These are phyloP conservation scores for Synergus umbraculus DNA, from an alignment of 2,888 invertebrate species.

Conservation along the genomic window DNA sequence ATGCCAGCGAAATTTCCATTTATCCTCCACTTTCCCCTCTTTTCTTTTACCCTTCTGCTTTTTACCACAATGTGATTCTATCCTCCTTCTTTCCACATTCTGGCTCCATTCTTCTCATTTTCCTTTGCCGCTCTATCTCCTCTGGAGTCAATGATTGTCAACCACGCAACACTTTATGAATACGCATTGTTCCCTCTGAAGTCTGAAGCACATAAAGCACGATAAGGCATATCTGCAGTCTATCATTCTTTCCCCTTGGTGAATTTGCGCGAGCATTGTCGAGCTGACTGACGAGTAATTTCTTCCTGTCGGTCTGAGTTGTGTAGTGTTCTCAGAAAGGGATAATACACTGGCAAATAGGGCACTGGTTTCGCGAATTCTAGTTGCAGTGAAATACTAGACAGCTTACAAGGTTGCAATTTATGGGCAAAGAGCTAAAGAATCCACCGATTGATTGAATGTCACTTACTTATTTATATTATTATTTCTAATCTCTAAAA, in stretches of 20 bases:
- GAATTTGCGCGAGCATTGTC: conserved; percentile 43
- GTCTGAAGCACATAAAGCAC: neutral
- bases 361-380: neutral
- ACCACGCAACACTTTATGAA: conserved; percentile 55
- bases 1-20: conserved; percentile 55
- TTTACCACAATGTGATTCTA: neutral
- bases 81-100: conserved; percentile 43
- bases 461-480: neutral
- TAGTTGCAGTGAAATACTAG: neutral
- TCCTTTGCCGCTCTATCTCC: conserved; percentile 51
- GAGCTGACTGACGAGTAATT: conserved; percentile 50
- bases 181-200: conserved; percentile 3
- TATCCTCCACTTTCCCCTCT: neutral
- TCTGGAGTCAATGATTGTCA: conserved; percentile 54
- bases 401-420: conserved; percentile 2
- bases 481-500: neutral
- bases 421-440: neutral
- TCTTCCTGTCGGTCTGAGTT: conserved; percentile 41
- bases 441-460: neutral
- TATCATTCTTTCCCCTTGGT: conserved; percentile 49
- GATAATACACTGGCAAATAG: neutral
- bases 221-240: conserved; percentile 11
- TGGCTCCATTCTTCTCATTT: conserved; percentile 39
- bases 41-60: neutral
- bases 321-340: neutral